phyloP scores from a whole-genome alignment of 92 coral and sea anemone genomes.

The Palythoa caribaeorum region DNA sequence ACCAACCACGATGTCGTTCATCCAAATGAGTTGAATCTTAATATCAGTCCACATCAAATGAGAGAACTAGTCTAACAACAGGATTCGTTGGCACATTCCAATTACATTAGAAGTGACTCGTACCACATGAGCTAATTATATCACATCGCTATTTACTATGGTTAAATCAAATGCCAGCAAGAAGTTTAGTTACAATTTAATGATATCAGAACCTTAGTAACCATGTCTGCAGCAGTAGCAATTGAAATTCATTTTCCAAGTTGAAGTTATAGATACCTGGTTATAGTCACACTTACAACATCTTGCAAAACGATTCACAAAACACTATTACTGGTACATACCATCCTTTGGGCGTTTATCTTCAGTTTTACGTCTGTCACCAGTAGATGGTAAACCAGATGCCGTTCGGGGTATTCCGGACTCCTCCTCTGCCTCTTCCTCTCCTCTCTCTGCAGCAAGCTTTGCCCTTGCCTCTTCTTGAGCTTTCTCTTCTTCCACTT shows the following conservation, averaged over 20 bases:
- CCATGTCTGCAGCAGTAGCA: no score
- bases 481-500: slow-evolving; percentile 91
- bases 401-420: slow-evolving; percentile 50
- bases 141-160: no score
- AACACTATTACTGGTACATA: not conserved
- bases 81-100: no score
- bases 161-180: no score
- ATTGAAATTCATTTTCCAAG: not conserved
- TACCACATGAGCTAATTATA: no score
- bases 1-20: no score
- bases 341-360: slow-evolving; percentile 23
- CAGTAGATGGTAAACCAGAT: slow-evolving; percentile 51
- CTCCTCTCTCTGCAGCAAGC: slow-evolving; percentile 73
- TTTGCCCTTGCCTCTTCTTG: slow-evolving; percentile 81
- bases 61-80: no score
- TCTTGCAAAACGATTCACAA: not conserved
- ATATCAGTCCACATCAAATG: no score
- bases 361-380: slow-evolving; percentile 50
- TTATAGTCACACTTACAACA: not conserved
- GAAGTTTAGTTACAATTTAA: no score
- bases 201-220: no score
- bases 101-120: no score
- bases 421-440: slow-evolving; percentile 59
- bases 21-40: no score
- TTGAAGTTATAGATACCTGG: not conserved